Evolutionary conservation across 2,888 invertebrate genomes (phyloP), one percentile per base, ranked within the genome.

Genomic region (Phlogophora meticulosa): DNA sequence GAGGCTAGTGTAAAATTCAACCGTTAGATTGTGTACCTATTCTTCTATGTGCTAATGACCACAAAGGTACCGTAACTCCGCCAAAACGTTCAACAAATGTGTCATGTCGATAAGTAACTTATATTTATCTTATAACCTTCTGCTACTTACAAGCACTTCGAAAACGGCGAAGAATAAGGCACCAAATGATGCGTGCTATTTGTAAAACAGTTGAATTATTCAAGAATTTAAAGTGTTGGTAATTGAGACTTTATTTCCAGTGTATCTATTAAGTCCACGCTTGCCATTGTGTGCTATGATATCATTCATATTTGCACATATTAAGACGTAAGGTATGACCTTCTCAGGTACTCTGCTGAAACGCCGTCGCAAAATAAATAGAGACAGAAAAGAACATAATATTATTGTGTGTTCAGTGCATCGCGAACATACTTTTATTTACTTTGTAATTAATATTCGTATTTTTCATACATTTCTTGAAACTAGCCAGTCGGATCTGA

Each of bases 251-350:
- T 52, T 43, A 67, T 55, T 63, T 58, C 70, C 38, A 55, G 43
- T 42, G 20, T 15, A n/a, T n/a, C n/a, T n/a, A 52, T 61, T 57
- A 60, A 57, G 69, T 53, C 57, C 28, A 46, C 56, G 17, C 10
- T 53, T 51, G 38, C 17, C 5, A 57, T 62, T 65, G 49, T 55
- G 24, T 51, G 56, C 43, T 58, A 78, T 71, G 75, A 78, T 78
- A 78, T 78, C 75, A 78, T 71, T 55, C 79, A 64, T 74, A 78
- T 78, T 78, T 78, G 60, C 58, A 59, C 79, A 77, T 17, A 70
- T 71, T 71, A 74, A 71, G 71, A 71, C 75, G 51, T 66, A 65
- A 65, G 42, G 24, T 7, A 24, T 63, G 75, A 61, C 78, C 74
- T 77, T 78, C 70, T 43, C 42, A 38, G 36, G 36, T 38, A 43